Evolutionary conservation across 2,113 vertebrate genomes (phyloP), one percentile per base, ranked within the genome.

Genomic region (Apus apus): DNA sequence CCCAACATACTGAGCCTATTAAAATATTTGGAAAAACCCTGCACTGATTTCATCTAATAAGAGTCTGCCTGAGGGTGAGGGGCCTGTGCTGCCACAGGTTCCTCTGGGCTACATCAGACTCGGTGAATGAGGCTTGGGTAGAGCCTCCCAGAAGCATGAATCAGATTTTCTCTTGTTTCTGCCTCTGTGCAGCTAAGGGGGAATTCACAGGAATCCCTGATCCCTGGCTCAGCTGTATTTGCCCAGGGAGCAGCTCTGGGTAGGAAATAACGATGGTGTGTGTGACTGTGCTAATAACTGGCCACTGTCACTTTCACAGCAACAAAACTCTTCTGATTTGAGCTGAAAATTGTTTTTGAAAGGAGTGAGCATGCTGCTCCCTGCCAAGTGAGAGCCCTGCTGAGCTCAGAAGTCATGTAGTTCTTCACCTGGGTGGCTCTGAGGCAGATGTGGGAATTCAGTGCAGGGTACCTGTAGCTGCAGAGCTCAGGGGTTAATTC

Each of bases 101-200:
- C 3, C 1, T 40, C n/a, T 40, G n/a, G 48, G 30, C 25, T 25
- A 2, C 12, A 0, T 48, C 22, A 27, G 5, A 17, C 14, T 4
- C 46, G 7, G 68, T 13, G 56, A 25, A 6, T 5, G 78, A n/a
- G 75, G 1, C 27, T 50, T 48, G 11, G n/a, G 10, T 13, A 6
- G 57, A 82, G 17, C 20, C 32, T 88, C 62, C 72, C 27, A 1
- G 14, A 53, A 51, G 50, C 1, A 0, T 11, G 16, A 36, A 7
- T 48, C 19, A 2, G 20, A 6, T 76, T 61, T 60, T 12, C 51
- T 57, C 27, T 8, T 54, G 38, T 36, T 51, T 43, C 40, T 82
- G 62, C 83, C 56, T 3, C 0, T 3, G n/a, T 29, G 80, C 60
- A 66, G 73, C 23, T 3, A 2, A 38, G 80, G 68, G 2, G 36